Percentiles rank a stretch among this genome's conserved stretches.
Conservation (phyloP, 1,140 invertebrate genomes). For the Drosophila pruinosa region DNA sequence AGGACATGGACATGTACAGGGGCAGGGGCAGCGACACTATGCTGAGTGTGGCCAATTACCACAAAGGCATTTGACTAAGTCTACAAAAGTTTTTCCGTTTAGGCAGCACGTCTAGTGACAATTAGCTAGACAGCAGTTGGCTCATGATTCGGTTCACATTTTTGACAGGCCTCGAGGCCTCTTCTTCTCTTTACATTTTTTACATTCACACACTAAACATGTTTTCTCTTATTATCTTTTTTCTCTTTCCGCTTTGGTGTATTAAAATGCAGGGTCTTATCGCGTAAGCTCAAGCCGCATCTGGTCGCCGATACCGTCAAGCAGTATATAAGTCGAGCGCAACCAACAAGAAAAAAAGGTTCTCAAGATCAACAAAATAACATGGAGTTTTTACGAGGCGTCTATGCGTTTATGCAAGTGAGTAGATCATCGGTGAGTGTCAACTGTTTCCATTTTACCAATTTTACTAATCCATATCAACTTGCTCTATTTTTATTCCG, state of each 20-base stretch:
- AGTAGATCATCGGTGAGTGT: slow-evolving; percentile 84
- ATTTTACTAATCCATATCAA: slow-evolving; percentile 82
- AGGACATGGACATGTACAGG: too few species aligned
- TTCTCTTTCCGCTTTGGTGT: background rate
- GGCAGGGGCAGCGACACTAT: slow-evolving; percentile 1
- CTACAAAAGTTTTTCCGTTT: slow-evolving; percentile 78
- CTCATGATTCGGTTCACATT: slow-evolving; percentile 41
- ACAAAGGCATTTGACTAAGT: slow-evolving; percentile 67
- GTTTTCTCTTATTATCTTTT: background rate
- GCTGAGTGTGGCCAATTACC: slow-evolving; percentile 76
- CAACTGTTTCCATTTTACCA: slow-evolving; percentile 78
- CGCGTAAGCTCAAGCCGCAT: slow-evolving; percentile 82
- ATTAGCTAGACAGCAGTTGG: slow-evolving; percentile 48
- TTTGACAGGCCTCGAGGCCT: slow-evolving; percentile 33
- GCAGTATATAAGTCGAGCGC: slow-evolving; percentile 82
- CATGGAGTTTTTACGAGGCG: slow-evolving; percentile 83
- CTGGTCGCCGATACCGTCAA: slow-evolving; percentile 82
- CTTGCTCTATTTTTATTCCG: slow-evolving; percentile 81
- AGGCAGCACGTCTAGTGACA: slow-evolving; percentile 74
- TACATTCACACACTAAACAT: background rate
- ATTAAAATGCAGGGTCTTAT: slow-evolving; percentile 69
- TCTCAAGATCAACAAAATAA: slow-evolving; percentile 82
- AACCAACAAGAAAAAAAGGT: slow-evolving; percentile 78
- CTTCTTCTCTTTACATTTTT: background rate
- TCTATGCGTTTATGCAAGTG: slow-evolving; percentile 84